A percentile compares a stretch with the other conserved stretches of the same genome.
Evolutionary conservation across 2,113 vertebrate species (phyloP).

Genomic region (Megaleporinus macrocephalus): DNA sequence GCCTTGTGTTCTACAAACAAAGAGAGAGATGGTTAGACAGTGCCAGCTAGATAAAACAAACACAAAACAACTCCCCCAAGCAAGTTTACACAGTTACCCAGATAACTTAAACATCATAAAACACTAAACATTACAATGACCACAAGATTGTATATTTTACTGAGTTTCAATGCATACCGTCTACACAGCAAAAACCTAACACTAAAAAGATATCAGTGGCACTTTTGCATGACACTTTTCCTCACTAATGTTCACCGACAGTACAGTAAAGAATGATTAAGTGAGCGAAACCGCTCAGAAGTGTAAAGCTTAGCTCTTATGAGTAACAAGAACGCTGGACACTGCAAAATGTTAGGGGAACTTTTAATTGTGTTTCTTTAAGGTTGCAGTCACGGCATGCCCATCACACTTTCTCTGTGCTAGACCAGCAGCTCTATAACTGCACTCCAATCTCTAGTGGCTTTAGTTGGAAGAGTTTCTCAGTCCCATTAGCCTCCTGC

Average conservation of each 20-base stretch:
- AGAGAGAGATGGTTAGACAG: no score
- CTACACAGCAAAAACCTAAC: no score
- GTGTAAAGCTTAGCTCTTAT: background rate
- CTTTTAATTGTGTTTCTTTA: constrained; percentile 14
- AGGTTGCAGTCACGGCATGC: background rate
- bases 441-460: background rate
- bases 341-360: background rate
- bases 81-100: no score
- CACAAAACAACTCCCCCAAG: no score
- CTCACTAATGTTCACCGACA: background rate
- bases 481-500: constrained; percentile 3
- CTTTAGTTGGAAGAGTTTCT: background rate
- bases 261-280: background rate
- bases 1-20: no score
- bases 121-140: no score
- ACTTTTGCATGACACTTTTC: background rate
- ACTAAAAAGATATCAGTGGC: background rate
- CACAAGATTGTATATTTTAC: no score
- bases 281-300: background rate
- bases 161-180: no score
- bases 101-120: no score
- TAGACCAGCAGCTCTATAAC: constrained; percentile 6
- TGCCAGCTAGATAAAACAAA: no score
- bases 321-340: background rate
- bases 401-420: background rate